Percentiles rank a stretch among this genome's conserved stretches.
Evolutionary conservation across 2,888 invertebrate species (phyloP).

Genomic region (Plebejus anna): DNA sequence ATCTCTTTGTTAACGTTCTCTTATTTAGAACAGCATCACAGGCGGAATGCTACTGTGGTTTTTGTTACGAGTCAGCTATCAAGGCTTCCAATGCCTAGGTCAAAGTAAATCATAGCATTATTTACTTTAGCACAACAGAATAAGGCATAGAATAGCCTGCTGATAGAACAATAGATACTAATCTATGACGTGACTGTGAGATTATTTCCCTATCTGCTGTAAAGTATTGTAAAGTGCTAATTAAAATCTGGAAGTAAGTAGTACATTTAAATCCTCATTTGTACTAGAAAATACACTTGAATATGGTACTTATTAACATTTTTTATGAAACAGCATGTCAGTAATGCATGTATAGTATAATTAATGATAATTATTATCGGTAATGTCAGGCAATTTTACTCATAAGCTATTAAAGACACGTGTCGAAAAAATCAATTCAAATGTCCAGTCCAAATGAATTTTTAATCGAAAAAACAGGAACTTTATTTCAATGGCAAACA

Average conservation of each 20-base stretch:
- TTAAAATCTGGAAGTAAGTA: not conserved
- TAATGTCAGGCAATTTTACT: not conserved
- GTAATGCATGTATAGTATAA: too few relatives aligned
- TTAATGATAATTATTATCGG: not conserved
- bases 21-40: not conserved
- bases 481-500: not conserved
- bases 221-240: slow-evolving; percentile 14
- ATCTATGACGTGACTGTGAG: slow-evolving; percentile 20
- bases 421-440: slow-evolving; percentile 7
- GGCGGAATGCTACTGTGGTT: slow-evolving; percentile 2
- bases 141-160: not conserved
- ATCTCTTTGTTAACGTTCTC: not conserved
- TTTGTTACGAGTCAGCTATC: slow-evolving; percentile 3
- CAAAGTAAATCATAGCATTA: not conserved
- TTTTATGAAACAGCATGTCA: too few relatives aligned
- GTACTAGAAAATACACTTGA: not conserved
- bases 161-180: not conserved
- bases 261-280: not conserved
- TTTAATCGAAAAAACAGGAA: not conserved
- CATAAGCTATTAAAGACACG: slow-evolving; percentile 10
- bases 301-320: not conserved
- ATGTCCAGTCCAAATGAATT: not conserved
- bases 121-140: not conserved
- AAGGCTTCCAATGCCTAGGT: slow-evolving; percentile 10
- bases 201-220: slow-evolving; percentile 17